A percentile compares a stretch with the other conserved stretches of the same genome.
Evolutionary conservation across 1,140 invertebrate genomes (phyloP).

Genomic region (Chionoecetes opilio): DNA sequence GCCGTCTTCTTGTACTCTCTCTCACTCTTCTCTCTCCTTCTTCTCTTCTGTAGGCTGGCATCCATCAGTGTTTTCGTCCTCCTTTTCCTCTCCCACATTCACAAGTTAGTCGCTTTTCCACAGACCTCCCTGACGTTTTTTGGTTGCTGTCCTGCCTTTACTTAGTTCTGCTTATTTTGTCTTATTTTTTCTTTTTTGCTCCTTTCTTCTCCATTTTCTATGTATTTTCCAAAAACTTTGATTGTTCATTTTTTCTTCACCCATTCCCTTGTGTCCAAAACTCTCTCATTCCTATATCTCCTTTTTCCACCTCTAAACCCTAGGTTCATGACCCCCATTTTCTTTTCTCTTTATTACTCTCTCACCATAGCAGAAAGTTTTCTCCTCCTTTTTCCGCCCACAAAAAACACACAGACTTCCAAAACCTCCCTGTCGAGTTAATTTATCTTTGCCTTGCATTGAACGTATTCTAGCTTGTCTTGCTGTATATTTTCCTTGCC

Average conservation of each 20-base stretch:
- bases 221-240: neutral
- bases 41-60: neutral
- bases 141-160: neutral
- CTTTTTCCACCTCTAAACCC: no score
- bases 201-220: neutral
- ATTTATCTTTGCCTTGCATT: no score
- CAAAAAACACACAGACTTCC: no score
- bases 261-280: no score
- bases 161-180: neutral
- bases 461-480: no score
- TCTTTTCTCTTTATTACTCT: no score
- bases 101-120: neutral
- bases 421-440: no score
- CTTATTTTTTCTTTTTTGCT: neutral
- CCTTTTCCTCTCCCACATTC: neutral
- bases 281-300: no score
- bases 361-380: no score
- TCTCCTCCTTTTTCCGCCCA: no score
- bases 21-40: constrained; percentile 3
- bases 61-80: neutral
- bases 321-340: no score
- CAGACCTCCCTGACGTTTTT: neutral
- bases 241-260: neutral
- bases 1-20: neutral
- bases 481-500: no score